These are phyloP conservation scores for Drosophila tripunctata DNA, from an alignment of 2,888 invertebrate species.

Conservation along the genomic window DNA sequence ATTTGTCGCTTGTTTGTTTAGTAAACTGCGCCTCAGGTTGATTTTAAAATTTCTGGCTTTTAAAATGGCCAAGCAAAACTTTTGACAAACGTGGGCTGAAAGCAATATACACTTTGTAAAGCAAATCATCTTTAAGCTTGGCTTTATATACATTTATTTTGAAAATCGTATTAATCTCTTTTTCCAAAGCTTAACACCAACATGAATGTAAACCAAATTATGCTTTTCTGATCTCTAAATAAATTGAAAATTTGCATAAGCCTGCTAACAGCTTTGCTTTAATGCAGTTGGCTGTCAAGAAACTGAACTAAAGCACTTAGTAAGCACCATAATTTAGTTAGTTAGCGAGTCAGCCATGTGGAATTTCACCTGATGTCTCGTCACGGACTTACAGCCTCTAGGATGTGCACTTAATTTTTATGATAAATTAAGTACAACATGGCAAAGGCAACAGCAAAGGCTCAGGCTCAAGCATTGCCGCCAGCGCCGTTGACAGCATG, in stretches of 20 bases:
- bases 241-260: slow-evolving; percentile 3
- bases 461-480: neutral
- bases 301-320: slow-evolving; percentile 14
- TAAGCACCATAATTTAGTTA: slow-evolving; percentile 29
- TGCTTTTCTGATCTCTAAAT: neutral
- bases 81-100: neutral
- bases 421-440: slow-evolving; percentile 65
- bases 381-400: slow-evolving; percentile 18
- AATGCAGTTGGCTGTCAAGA: slow-evolving; percentile 7
- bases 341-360: neutral
- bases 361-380: slow-evolving; percentile 36
- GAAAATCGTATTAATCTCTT: too few species aligned
- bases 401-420: slow-evolving; percentile 67
- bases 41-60: neutral
- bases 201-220: neutral
- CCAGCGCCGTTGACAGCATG: neutral
- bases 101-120: too few species aligned
- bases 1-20: neutral
- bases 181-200: too few species aligned
- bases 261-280: slow-evolving; percentile 6
- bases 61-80: neutral
- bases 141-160: too few species aligned
- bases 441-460: too few species aligned
- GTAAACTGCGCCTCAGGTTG: neutral
- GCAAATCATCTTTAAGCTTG: too few species aligned